A percentile compares a stretch with the other conserved stretches of the same genome.
These are phyloP conservation scores for Bellardia bayeri DNA, from an alignment of 2,888 invertebrate genomes.

Conservation along the genomic window DNA sequence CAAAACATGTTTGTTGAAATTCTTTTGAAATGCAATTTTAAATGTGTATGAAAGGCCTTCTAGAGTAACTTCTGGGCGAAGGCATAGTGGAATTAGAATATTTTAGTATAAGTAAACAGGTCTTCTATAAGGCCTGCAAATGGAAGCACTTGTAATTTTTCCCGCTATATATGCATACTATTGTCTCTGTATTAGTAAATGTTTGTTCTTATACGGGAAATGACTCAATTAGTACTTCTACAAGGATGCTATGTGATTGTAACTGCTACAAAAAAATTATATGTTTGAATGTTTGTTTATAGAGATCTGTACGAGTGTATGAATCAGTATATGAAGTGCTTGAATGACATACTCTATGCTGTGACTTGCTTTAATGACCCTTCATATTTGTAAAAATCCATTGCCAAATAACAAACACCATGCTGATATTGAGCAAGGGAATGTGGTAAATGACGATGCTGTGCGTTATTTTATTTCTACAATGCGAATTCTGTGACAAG, in stretches of 20 bases:
- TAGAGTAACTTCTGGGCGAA: too few relatives aligned
- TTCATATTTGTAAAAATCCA: conserved; percentile 60
- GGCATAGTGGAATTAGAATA: too few relatives aligned
- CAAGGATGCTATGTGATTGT: conserved; percentile 6
- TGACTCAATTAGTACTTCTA: conserved; percentile 63
- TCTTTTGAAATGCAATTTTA: too few relatives aligned
- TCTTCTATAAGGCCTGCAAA: too few relatives aligned
- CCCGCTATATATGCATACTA: not conserved
- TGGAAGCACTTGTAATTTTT: too few relatives aligned
- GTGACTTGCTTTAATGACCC: conserved; percentile 70
- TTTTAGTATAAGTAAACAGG: too few relatives aligned
- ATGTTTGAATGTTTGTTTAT: not conserved
- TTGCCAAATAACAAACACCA: conserved; percentile 44
- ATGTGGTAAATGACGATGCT: conserved; percentile 12
- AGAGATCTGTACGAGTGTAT: not conserved
- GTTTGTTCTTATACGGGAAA: conserved; percentile 62
- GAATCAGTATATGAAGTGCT: conserved; percentile 18
- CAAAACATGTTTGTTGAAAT: too few relatives aligned
- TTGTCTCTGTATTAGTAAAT: conserved; percentile 13
- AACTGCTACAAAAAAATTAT: too few relatives aligned
- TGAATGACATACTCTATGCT: conserved; percentile 59
- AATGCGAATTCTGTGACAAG: not conserved
- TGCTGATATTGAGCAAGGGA: not conserved
- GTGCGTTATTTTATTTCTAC: conserved; percentile 19
- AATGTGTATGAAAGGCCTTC: too few relatives aligned